Evolutionary conservation across 2,797 vertebrate species (phyloP).

Genomic region (Chelon labrosus): DNA sequence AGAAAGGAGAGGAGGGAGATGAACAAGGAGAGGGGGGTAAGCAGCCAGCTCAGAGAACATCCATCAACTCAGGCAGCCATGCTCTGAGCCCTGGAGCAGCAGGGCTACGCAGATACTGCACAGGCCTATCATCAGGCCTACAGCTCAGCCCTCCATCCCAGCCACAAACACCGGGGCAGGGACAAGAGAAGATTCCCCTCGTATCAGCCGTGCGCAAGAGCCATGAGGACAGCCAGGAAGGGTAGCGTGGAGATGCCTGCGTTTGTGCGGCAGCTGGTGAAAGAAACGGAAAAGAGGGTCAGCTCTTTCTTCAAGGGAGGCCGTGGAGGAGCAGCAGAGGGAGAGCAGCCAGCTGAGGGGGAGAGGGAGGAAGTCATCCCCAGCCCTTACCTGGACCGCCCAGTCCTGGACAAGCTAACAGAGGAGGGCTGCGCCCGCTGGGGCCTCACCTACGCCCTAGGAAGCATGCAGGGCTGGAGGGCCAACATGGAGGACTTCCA

Average conservation of each 20-base stretch:
- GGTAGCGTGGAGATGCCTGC: conserved; percentile 85
- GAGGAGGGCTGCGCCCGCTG: conserved; percentile 81
- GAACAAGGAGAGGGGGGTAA: conserved; percentile 60
- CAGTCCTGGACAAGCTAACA: conserved; percentile 84
- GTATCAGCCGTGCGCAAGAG: conserved; percentile 35
- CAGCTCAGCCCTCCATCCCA: conserved; percentile 39
- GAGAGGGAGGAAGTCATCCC: conserved; percentile 80
- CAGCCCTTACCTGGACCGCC: conserved; percentile 83
- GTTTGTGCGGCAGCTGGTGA: conserved; percentile 86
- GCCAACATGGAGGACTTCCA: conserved; percentile 90
- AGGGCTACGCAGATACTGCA: conserved; percentile 69
- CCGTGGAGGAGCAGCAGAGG: conserved; percentile 76
- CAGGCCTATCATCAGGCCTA: conserved; percentile 69
- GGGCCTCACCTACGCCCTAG: conserved; percentile 83
- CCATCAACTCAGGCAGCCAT: conserved; percentile 74
- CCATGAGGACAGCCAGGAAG: conserved; percentile 84
- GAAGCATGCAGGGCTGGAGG: conserved; percentile 89
- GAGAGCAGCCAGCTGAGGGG: conserved; percentile 60
- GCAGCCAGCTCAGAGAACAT: conserved; percentile 68
- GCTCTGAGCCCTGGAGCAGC: conserved; percentile 76
- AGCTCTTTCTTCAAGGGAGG: conserved; percentile 86
- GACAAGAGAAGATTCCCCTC: conserved; percentile 44
- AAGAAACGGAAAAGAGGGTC: conserved; percentile 87
- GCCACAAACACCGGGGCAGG: conserved; percentile 39
- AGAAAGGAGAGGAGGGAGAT: conserved; percentile 59